phyloP scores from a whole-genome alignment of 2,113 vertebrate species.

The Cheirogaleus medius region DNA sequence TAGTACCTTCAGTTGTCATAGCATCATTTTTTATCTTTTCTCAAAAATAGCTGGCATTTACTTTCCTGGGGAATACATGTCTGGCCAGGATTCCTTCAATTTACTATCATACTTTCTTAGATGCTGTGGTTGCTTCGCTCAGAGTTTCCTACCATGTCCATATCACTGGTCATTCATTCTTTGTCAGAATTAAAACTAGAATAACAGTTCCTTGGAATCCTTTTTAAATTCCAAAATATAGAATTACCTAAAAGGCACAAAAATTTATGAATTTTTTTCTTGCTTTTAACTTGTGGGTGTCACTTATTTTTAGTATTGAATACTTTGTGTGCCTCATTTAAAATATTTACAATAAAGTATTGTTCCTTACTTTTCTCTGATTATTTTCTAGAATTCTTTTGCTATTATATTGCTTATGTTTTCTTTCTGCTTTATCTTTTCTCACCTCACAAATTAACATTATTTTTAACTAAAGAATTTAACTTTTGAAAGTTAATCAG shows the following conservation, averaged over 20 bases:
- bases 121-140: background rate
- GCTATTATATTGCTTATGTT: background rate
- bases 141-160: background rate
- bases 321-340: background rate
- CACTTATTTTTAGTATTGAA: background rate
- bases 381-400: background rate
- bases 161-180: background rate
- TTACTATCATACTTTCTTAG: background rate
- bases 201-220: background rate
- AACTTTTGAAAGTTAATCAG: background rate
- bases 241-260: background rate
- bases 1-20: background rate
- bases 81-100: background rate
- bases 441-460: background rate
- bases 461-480: conserved; percentile 19
- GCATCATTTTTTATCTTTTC: background rate
- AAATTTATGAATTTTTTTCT: background rate
- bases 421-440: background rate
- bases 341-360: background rate
- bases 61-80: background rate
- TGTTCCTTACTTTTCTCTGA: background rate
- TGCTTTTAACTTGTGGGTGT: background rate
- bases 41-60: background rate
- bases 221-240: background rate
- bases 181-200: background rate